Conservation (phyloP, 2,797 vertebrate genomes). For the Gambusia yucatana region DNA sequence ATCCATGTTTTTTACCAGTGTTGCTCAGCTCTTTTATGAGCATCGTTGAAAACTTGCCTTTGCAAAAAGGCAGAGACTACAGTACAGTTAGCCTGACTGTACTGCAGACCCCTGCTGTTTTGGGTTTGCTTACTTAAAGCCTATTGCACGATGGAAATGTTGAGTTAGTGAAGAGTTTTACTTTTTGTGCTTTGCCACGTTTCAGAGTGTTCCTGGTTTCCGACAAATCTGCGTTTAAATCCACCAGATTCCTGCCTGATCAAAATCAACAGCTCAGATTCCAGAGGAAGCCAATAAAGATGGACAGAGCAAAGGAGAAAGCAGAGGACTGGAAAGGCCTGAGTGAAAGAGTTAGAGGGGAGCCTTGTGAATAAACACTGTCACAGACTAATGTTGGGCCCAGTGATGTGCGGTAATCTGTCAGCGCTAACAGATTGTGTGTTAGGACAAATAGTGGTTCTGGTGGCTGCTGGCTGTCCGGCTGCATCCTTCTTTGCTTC, state of each 20-base stretch:
- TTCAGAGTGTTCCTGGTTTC: constrained; percentile 47
- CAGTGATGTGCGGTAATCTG: constrained; percentile 72
- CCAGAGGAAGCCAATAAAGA: constrained; percentile 24
- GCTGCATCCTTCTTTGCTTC: constrained; percentile 44
- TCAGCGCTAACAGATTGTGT: constrained; percentile 75
- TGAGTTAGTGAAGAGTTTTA: constrained; percentile 49
- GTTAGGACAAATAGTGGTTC: constrained; percentile 75
- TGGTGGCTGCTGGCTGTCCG: constrained; percentile 65
- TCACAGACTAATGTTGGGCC: constrained; percentile 65
- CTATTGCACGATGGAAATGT: constrained; percentile 47
- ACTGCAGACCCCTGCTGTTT: constrained; percentile 48
- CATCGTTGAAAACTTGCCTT: background rate
- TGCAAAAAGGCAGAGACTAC: background rate
- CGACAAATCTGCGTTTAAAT: constrained; percentile 59
- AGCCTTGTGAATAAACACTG: constrained; percentile 31
- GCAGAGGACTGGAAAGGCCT: constrained; percentile 6
- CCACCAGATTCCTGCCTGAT: constrained; percentile 53
- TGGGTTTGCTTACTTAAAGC: constrained; percentile 61
- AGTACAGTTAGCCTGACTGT: constrained; percentile 46
- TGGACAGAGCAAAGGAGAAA: background rate
- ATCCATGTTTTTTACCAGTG: background rate
- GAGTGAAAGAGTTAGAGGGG: constrained; percentile 14
- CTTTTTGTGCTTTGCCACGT: constrained; percentile 17
- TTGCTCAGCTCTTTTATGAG: background rate
- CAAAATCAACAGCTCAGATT: constrained; percentile 62